phyloP scores from a whole-genome alignment of 2,113 vertebrate genomes.

The Narcine bancroftii region DNA sequence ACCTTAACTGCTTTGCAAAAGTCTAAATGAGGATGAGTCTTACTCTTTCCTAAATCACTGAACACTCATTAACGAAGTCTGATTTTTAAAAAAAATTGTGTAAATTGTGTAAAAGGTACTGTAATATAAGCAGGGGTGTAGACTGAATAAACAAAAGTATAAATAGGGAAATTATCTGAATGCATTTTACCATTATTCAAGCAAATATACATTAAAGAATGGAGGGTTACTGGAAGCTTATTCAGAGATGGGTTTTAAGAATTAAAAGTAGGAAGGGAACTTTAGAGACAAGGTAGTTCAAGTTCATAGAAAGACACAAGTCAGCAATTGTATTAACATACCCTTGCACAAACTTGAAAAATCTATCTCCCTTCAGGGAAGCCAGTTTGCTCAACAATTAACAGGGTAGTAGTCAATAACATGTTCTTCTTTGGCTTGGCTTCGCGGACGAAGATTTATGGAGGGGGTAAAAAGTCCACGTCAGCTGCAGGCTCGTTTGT shows the following conservation, averaged over 20 bases:
- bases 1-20: too few species aligned
- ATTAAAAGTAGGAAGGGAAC: not conserved
- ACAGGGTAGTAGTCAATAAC: not conserved
- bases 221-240: not conserved
- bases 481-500: too few species aligned
- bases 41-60: too few species aligned
- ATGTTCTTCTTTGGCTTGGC: too few species aligned
- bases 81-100: too few species aligned
- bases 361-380: not conserved
- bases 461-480: too few species aligned
- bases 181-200: not conserved
- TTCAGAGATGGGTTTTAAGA: not conserved
- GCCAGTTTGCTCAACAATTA: not conserved
- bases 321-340: not conserved
- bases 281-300: not conserved
- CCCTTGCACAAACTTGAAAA: not conserved
- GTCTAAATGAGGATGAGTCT: too few species aligned
- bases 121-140: too few species aligned
- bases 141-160: not conserved
- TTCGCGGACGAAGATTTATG: too few species aligned
- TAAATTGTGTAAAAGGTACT: too few species aligned
- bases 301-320: too few species aligned
- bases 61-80: too few species aligned
- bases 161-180: not conserved
- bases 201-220: not conserved